phyloP scores from a whole-genome alignment of 2,888 invertebrate species.

The Cantharis lateralis region DNA sequence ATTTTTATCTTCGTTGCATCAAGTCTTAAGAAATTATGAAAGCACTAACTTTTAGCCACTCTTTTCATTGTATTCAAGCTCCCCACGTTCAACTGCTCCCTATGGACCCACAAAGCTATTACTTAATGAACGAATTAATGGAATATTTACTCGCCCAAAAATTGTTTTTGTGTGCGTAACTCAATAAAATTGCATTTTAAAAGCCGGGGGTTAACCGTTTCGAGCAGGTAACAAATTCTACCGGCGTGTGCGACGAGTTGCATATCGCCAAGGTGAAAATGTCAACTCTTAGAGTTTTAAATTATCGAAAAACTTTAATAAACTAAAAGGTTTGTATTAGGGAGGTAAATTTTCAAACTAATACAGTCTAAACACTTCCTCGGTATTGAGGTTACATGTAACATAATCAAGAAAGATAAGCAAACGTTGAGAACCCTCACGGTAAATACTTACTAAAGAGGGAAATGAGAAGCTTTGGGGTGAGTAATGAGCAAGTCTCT shows the following conservation, averaged over 20 bases:
- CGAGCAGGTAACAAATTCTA: neutral
- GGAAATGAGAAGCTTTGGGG: conserved; percentile 51
- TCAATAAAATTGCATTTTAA: conserved; percentile 5
- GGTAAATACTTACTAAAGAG: conserved; percentile 48
- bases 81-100: conserved; percentile 29
- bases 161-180: conserved; percentile 25
- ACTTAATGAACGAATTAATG: conserved; percentile 35
- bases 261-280: neutral
- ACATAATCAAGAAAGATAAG: conserved; percentile 53
- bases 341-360: neutral
- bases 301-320: neutral
- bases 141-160: conserved; percentile 30
- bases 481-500: conserved; percentile 52
- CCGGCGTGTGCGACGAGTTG: neutral
- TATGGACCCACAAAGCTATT: conserved; percentile 31
- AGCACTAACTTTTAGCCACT: conserved; percentile 18
- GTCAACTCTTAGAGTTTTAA: neutral
- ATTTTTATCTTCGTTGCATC: neutral
- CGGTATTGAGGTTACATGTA: conserved; percentile 51
- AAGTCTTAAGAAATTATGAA: conserved; percentile 14
- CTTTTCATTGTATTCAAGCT: conserved; percentile 24
- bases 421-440: conserved; percentile 43
- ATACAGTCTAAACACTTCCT: conserved; percentile 32
- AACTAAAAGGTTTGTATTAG: neutral
- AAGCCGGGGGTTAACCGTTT: neutral